Evolutionary conservation across 1,140 invertebrate genomes (phyloP), one percentile per base, ranked within the genome.

Genomic region (Hylaeus anthracinus): DNA sequence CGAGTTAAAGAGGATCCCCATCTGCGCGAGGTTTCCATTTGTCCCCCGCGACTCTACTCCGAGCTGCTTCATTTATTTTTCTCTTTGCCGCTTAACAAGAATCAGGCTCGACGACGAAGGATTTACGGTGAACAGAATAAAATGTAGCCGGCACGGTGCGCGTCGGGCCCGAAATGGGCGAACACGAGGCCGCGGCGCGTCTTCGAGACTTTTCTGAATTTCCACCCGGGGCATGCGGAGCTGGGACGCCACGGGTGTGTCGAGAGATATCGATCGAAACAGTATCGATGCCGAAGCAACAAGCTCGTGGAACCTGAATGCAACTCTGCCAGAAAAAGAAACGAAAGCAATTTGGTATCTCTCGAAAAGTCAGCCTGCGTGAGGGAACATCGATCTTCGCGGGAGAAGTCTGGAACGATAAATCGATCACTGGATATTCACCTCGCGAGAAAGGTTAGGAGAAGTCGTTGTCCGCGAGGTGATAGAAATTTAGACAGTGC

Each of bases 61-160:
- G 45, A 48, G 45, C 45, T 48, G 45, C 69, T 51, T 73, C 77
- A 51, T 79, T 73, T 56, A 81, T 70, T 77, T 84, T 81, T 86
- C 83, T 65, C 63, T 64, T 72, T 55, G n/a, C 4, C 41, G 63
- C 15, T 72, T 76, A 77, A 84, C 64, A 39, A 81, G 63, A 77
- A 26, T 43, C 53, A 45, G 26, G 9, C 53, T 81, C 39, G 37
- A n/a, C 15, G 45, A 53, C 48, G 39, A 10, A 58, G 26, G 60
- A 82, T 67, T 72, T 67, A 39, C 53, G 61, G 14, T 15, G 10
- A 69, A 60, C 12, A 53, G 41, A 76, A 64, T 81, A 39, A 60
- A 76, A 70, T 39, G n/a, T 43, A n/a, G 39, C 14, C 41, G 48
- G 14, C 55, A 14, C 51, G 64, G 9, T 1, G 15, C 26, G 61